Base-by-base conservation (phyloP, 2,888 invertebrate genomes). In the Alloplasta piceator region DNA sequence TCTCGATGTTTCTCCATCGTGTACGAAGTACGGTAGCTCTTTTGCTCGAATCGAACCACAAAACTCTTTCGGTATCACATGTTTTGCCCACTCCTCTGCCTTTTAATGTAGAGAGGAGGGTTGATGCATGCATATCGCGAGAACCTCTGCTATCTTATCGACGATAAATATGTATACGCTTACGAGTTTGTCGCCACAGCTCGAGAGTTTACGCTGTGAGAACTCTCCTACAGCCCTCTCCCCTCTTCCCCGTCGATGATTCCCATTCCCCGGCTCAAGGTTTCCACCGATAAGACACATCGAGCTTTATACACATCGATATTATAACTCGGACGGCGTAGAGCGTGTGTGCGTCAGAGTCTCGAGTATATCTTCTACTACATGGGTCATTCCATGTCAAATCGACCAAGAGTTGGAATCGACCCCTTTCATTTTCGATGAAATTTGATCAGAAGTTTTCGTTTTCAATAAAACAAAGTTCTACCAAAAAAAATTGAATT, bases 91-190 rank as follows among this genome's bases (percentile, higher is more conserved):
- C 26, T 14, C 14, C 52, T 16, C 52, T 3, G 5, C 14, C 26
- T 4, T 41, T 9, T 14, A 52, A 50, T 39, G 26, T 26, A 26
- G 26, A 26, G 26, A n/a, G 26, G 1, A 52, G 41, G 14, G 55
- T 39, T 39, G 38, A 38, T 43, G 10, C 58, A 36, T 16, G 43
- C 36, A 43, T 56, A 36, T 41, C 46, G 61, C 7, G 55, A 58
- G 58, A 26, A 6, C 50, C 71, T 82, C 77, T 26, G 26, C 26
- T 86, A 88, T 87, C 87, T 86, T 87, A 86, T 87, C 86, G 83
- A 66, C 82, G 84, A 86, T 87, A 87, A 87, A 85, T 85, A 85
- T 85, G 83, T 87, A 85, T 83, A 83, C 83, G 83, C 84, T 86
- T 85, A 83, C 82, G 82, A 85, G 82, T 85, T 78, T 83, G 81